phyloP scores from a whole-genome alignment of 2,797 vertebrate species.

The Forpus xanthops region DNA sequence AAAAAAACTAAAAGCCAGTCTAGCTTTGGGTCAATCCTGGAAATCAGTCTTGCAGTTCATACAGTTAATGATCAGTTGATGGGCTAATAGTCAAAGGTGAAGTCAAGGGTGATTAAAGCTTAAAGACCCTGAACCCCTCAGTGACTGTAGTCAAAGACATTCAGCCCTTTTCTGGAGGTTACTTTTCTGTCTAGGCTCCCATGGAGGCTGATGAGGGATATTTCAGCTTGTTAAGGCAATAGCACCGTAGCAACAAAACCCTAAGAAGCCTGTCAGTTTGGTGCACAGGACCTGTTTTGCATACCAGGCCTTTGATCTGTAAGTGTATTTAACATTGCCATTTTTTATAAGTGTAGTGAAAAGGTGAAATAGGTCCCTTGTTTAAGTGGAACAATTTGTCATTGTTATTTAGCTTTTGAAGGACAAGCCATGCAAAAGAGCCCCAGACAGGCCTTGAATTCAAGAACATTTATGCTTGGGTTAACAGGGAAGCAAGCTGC shows the following conservation, averaged over 20 bases:
- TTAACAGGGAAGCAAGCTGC: background rate
- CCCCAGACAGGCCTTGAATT: background rate
- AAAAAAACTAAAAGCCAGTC: background rate
- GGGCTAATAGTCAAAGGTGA: constrained; percentile 30
- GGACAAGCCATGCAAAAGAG: background rate
- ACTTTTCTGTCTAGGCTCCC: background rate
- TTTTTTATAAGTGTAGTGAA: background rate
- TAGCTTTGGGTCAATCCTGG: background rate
- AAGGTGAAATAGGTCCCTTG: background rate
- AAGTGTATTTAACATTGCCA: background rate
- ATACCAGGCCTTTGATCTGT: constrained; percentile 15
- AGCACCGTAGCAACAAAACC: background rate
- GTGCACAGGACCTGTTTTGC: background rate
- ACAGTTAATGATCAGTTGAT: constrained; percentile 12
- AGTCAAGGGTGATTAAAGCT: constrained; percentile 38
- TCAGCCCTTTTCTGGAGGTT: background rate
- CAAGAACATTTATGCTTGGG: background rate
- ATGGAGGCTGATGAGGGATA: background rate
- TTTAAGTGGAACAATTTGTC: background rate
- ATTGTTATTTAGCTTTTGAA: background rate
- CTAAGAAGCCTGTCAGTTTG: background rate
- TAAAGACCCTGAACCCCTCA: background rate
- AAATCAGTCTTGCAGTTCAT: background rate
- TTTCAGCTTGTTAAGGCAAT: constrained; percentile 11
- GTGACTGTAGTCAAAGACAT: background rate